A percentile compares a stretch with the other conserved stretches of the same genome.
phyloP scores from a whole-genome alignment of 2,113 vertebrate genomes.

The Aldabrachelys gigantea region DNA sequence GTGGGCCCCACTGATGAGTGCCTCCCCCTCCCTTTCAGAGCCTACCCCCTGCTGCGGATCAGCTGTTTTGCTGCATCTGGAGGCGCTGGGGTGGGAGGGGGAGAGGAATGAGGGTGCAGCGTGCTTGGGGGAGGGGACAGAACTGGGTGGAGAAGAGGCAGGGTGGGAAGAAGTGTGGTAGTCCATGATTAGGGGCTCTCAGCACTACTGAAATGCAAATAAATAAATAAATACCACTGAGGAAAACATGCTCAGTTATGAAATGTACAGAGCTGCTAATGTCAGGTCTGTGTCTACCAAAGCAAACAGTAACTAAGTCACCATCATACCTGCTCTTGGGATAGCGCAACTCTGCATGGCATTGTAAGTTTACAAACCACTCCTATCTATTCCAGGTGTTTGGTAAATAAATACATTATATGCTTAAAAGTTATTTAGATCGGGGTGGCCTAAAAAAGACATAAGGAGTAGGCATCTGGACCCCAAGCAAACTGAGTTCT shows the following conservation, averaged over 20 bases:
- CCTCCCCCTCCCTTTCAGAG: no score
- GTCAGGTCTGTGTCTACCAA: not conserved
- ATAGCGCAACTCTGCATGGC: not conserved
- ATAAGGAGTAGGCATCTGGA: not conserved
- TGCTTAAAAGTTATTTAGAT: not conserved
- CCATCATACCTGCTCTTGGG: not conserved
- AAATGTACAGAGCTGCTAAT: not conserved
- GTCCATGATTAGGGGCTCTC: not conserved
- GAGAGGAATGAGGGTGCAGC: no score
- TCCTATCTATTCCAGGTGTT: not conserved
- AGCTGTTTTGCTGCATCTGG: no score
- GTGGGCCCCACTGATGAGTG: no score
- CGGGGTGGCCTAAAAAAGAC: not conserved
- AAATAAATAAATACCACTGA: not conserved
- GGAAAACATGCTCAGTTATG: not conserved
- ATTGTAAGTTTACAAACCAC: not conserved
- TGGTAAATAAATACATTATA: not conserved
- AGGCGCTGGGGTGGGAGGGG: no score
- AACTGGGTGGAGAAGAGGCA: no score
- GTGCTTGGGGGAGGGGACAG: no score
- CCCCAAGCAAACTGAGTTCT: not conserved
- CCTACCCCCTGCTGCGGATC: no score
- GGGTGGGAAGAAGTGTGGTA: no score
- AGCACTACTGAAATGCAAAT: not conserved
- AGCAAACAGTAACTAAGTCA: not conserved